phyloP scores from a whole-genome alignment of 2,113 vertebrate species.

The Cisticola juncidis region DNA sequence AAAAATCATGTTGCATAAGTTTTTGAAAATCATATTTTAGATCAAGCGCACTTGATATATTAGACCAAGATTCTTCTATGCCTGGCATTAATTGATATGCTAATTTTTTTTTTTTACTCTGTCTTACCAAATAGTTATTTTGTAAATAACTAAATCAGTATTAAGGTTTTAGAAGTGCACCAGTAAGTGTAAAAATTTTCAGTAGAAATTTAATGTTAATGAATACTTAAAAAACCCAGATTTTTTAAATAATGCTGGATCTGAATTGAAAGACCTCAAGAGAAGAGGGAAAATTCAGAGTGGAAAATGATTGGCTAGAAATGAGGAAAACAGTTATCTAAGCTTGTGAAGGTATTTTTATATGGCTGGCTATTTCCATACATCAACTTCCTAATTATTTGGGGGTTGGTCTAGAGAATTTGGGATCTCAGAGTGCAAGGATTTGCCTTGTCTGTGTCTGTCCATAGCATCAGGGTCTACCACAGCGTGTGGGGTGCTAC shows the following conservation, averaged over 20 bases:
- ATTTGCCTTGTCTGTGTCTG: rapidly evolving
- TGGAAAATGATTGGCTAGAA: background rate
- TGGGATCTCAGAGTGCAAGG: background rate
- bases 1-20: background rate
- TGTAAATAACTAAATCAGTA: background rate
- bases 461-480: too few species aligned
- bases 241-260: background rate
- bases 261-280: background rate
- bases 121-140: background rate
- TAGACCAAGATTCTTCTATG: background rate
- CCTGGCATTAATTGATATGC: background rate
- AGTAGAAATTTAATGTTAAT: background rate
- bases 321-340: background rate
- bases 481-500: background rate
- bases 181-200: background rate
- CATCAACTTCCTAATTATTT: background rate
- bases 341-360: background rate
- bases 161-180: background rate
- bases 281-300: background rate
- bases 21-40: background rate
- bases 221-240: rapidly evolving
- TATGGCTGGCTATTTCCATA: rapidly evolving
- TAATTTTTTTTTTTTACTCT: background rate
- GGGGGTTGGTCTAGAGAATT: background rate
- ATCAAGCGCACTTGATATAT: background rate